Evolutionary conservation across 2,797 vertebrate species (phyloP), one percentile per base, ranked within the genome.

Genomic region (Helarctos malayanus): DNA sequence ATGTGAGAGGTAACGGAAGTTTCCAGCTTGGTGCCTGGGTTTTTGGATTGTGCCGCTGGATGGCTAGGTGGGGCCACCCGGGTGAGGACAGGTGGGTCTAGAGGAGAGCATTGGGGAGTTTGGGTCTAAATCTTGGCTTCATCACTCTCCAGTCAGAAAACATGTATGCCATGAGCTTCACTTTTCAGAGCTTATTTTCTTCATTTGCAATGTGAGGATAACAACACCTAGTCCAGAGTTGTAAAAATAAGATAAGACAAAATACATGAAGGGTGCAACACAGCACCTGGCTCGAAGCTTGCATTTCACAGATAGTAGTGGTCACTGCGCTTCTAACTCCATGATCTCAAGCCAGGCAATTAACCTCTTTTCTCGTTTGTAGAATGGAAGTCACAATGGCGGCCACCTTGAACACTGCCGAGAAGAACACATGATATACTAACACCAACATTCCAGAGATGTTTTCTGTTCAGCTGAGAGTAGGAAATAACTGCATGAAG

Each of bases 181-280:
- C 12, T 18, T 45, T 78, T n/a, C 21, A 23, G 45, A 84, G 32
- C 16, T 84, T 18, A 41, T 54, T n/a, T 52, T 18, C 32, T n/a
- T 73, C 18, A 19, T 29, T 75, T 56, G 12, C 88, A 49, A 87
- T 8, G 13, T 73, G 18, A 75, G 25, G 38, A 25, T 32, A 75
- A 32, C 15, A 27, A 27, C 6, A 15, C 21, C 47, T 21, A 4
- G 0, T 23, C 21, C n/a, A 19, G 19, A 32, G 5, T 10, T 49
- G 18, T 32, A 41, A 32, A 29, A 93, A 38, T 27, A 63, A 57
- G 38, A 38, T 1, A 29, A 54, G 45, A 84, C 11, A 65, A 59
- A 52, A n/a, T 9, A 45, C 2, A 4, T 10, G 16, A 56, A 29
- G 25, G 29, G 1, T 5, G 1, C 13, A 5, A 3, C 5, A 19